A percentile compares a stretch with the other conserved stretches of the same genome.
phyloP scores from a whole-genome alignment of 2,888 invertebrate species.

The Sphecodes monilicornis region DNA sequence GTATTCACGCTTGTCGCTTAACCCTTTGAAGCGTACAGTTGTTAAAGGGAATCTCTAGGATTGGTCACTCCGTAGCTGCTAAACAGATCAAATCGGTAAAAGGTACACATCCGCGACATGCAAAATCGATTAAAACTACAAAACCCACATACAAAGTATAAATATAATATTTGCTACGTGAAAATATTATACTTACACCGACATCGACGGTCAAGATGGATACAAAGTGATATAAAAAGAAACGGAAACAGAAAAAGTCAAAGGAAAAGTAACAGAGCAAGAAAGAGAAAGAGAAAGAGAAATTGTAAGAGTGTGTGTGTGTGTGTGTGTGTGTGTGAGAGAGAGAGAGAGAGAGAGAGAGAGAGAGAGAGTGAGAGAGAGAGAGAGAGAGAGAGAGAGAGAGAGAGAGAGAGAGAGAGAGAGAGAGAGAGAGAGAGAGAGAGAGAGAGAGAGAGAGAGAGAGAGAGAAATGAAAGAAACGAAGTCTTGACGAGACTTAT shows the following conservation, averaged over 20 bases:
- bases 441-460: not conserved
- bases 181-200: slow-evolving; percentile 29
- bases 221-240: not conserved
- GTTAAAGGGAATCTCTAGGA: slow-evolving; percentile 5
- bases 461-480: not conserved
- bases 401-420: no score
- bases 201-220: not conserved
- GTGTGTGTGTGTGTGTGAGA: no score
- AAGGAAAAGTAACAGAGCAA: not conserved
- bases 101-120: slow-evolving; percentile 18
- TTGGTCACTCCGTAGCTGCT: slow-evolving; percentile 10
- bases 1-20: slow-evolving; percentile 59
- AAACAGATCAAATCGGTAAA: slow-evolving; percentile 22
- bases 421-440: not conserved
- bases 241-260: no score
- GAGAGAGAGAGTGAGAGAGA: not conserved
- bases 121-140: slow-evolving; percentile 29
- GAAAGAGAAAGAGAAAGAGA: not conserved
- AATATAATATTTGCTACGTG: slow-evolving; percentile 17
- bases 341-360: not conserved
- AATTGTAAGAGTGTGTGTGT: no score
- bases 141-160: not conserved
- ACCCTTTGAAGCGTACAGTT: slow-evolving; percentile 49
- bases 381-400: not conserved
- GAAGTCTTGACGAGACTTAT: not conserved